Evolutionary conservation across 2,797 vertebrate genomes (phyloP).

Genomic region (Sebastes taczanowskii): DNA sequence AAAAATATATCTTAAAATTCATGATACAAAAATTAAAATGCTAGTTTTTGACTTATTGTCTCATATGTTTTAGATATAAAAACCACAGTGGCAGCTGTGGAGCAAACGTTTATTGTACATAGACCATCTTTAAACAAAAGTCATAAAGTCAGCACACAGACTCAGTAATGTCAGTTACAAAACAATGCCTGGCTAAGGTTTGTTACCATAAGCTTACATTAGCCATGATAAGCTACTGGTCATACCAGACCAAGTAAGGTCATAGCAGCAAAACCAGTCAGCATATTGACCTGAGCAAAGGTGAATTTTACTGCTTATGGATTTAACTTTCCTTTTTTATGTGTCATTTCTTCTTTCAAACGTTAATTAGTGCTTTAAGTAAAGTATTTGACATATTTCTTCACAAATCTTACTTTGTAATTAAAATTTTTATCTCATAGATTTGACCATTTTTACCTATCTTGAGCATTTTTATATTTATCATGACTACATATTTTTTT

Average conservation of each 20-base stretch:
- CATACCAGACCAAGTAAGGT: background rate
- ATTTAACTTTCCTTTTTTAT: background rate
- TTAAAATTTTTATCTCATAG: accelerated
- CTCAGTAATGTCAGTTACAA: background rate
- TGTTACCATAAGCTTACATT: background rate
- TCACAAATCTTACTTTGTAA: background rate
- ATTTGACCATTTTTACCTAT: background rate
- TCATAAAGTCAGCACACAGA: background rate
- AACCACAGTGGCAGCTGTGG: background rate
- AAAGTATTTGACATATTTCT: background rate
- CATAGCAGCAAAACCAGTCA: background rate
- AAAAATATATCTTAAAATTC: background rate
- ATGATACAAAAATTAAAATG: accelerated
- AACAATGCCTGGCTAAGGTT: background rate
- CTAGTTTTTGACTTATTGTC: no score
- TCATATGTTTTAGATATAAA: no score
- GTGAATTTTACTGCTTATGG: background rate
- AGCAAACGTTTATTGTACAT: background rate
- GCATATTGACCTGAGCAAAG: background rate
- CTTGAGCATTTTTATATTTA: background rate
- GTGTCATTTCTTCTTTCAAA: background rate
- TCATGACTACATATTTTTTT: background rate
- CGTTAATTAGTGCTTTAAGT: background rate
- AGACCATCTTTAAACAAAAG: background rate
- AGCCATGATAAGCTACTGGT: background rate